Evolutionary conservation across 2,888 invertebrate genomes (phyloP).

Genomic region (Chloroclysta siterata): DNA sequence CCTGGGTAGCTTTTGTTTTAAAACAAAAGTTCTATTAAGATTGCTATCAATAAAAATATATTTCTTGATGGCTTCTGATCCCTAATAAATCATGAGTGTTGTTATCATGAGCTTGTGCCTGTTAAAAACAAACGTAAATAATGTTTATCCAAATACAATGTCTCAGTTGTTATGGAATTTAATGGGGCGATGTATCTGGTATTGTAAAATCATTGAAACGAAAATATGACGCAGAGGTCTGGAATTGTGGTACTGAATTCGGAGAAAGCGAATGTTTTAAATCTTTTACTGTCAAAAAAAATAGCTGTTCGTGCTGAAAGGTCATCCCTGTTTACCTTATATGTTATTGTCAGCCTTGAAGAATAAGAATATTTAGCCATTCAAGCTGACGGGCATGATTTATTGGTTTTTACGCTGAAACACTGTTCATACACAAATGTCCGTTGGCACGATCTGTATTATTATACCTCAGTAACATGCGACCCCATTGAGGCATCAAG

Average conservation of each 20-base stretch:
- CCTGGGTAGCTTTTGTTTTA: conserved; percentile 26
- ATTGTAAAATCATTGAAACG: too few species aligned
- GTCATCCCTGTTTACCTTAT: neutral
- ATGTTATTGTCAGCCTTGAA: neutral
- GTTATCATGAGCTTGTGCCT: neutral
- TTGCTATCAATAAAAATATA: neutral
- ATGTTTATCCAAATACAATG: neutral
- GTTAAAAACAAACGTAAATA: neutral
- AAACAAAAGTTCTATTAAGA: conserved; percentile 9
- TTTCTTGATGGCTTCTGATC: neutral
- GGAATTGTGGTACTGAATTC: too few species aligned
- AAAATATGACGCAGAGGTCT: too few species aligned
- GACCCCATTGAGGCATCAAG: conserved; percentile 36
- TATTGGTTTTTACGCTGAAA: too few species aligned
- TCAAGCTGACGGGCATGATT: neutral
- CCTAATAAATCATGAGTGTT: neutral
- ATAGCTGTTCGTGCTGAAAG: neutral
- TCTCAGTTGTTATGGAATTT: too few species aligned
- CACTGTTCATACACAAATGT: conserved; percentile 8
- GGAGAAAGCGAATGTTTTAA: neutral
- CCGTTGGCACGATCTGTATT: conserved; percentile 2
- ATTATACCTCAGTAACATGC: conserved; percentile 17
- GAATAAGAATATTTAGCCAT: neutral
- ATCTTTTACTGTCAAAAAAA: neutral
- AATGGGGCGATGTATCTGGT: too few species aligned